phyloP scores from a whole-genome alignment of 1,140 invertebrate genomes.

The Cecropterus lyciades region DNA sequence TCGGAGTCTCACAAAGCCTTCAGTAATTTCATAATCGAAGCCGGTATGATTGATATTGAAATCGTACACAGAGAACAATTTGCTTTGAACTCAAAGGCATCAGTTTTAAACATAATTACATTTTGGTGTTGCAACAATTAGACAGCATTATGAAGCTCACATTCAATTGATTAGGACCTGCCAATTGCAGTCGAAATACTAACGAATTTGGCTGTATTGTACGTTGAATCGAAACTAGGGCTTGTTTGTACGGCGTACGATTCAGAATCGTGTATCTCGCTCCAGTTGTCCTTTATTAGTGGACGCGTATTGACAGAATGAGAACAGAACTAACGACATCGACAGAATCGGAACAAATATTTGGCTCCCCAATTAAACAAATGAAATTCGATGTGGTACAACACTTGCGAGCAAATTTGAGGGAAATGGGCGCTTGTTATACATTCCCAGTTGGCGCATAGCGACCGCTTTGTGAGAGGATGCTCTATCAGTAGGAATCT shows the following conservation, averaged over 20 bases:
- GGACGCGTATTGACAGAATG: slow-evolving; percentile 70
- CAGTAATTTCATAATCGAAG: slow-evolving; percentile 14
- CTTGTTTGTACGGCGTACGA: slow-evolving; percentile 34
- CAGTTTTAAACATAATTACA: slow-evolving; percentile 7
- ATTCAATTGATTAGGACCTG: slow-evolving; percentile 54
- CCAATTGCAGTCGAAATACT: slow-evolving; percentile 49
- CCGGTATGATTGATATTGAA: slow-evolving; percentile 25
- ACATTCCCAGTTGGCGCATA: not conserved
- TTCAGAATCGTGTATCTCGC: slow-evolving; percentile 42
- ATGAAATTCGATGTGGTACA: slow-evolving; percentile 61
- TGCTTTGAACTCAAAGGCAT: slow-evolving; percentile 14
- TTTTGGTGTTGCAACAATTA: slow-evolving; percentile 29
- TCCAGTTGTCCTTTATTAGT: slow-evolving; percentile 67
- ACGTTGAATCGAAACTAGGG: slow-evolving; percentile 23
- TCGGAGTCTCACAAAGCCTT: slow-evolving; percentile 14
- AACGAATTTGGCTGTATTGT: slow-evolving; percentile 28
- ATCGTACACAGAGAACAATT: slow-evolving; percentile 6
- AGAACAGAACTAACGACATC: slow-evolving; percentile 65
- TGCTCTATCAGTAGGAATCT: too few relatives aligned
- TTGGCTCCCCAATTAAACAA: slow-evolving; percentile 73
- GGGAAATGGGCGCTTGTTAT: slow-evolving; percentile 2
- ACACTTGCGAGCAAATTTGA: slow-evolving; percentile 42
- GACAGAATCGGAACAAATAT: slow-evolving; percentile 67
- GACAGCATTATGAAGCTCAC: slow-evolving; percentile 20
- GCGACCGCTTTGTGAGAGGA: not conserved